Evolutionary conservation across 2,113 vertebrate species (phyloP).

Genomic region (Genyomyrus donnyi): DNA sequence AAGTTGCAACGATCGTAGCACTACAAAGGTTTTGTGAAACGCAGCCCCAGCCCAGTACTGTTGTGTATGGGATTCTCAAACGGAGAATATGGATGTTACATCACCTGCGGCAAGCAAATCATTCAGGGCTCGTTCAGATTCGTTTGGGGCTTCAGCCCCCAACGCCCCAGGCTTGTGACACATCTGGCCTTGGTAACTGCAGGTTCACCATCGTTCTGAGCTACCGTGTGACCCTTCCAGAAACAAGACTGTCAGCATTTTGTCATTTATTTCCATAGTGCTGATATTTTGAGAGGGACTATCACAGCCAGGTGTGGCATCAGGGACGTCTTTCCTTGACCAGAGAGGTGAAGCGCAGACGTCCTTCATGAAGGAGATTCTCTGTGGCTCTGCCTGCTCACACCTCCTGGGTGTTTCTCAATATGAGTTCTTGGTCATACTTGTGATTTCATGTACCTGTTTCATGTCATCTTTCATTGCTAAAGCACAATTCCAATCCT

Average conservation of each 20-base stretch:
- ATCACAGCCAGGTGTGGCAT: background rate
- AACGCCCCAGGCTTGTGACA: background rate
- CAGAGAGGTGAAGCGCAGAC: background rate
- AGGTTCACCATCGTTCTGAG: background rate
- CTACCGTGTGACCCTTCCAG: background rate
- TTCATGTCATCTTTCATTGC: background rate
- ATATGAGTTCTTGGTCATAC: background rate
- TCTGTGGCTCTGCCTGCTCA: background rate
- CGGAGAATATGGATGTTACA: background rate
- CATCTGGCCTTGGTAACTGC: background rate
- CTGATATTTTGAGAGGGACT: background rate
- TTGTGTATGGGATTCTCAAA: background rate
- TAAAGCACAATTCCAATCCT: background rate
- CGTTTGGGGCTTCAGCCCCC: background rate
- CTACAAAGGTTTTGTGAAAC: background rate
- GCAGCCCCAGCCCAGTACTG: background rate
- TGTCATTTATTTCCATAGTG: background rate
- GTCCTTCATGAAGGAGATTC: background rate
- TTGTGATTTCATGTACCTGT: background rate
- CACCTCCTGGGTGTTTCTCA: background rate
- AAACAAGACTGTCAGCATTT: background rate
- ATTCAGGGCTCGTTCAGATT: background rate
- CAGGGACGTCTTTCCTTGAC: background rate
- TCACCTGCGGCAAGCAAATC: background rate
- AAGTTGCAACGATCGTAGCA: background rate